Base-by-base conservation (phyloP, 2,888 invertebrate genomes). In the Amblyjoppa proteus region DNA sequence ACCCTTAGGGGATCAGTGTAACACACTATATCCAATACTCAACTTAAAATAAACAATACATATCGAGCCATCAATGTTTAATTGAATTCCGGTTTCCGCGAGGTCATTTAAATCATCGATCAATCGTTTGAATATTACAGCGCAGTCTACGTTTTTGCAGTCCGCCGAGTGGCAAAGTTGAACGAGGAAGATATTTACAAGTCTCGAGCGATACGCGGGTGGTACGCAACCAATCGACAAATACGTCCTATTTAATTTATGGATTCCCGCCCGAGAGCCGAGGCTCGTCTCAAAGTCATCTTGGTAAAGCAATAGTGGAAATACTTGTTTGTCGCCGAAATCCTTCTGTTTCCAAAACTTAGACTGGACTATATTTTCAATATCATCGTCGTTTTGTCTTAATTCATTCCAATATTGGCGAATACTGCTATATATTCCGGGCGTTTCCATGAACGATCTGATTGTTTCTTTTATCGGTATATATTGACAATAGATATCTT, bases 221-320 rank as follows among this genome's bases (percentile, higher is more conserved):
- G 58, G 74, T 49, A 68, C 6, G 16, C 81, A 81, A 1, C 49
- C 51, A 16, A 81, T 70, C 7, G 75, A 51, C 4, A 81, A 61
- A 64, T 76, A 76, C 3, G 61, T 64, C n/a, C 45, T 70, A 13
- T 13, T 70, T 49, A 81, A 25, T 76, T 81, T 75, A 45, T 76
- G 76, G 7, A 76, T 76, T 13, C 75, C 76, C 3, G 81, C 61
- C 3, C 51, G 61, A 11, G 75, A 81, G 7, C 81, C 81, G 38
- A 81, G 70, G 3, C 81, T 76, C 1, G 81, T 81, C 13, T 81
- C 81, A 13, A 81, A 81, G 41, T 81, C 81, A 4, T 81, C 81
- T 76, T 81, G 70, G 25, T 81, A 81, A 1, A 76, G 28, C 0
- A 75, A 6, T 2, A 81, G 16, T 25, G 75, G 70, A 9, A 81